Conservation (phyloP, 2,888 invertebrate genomes). For the Harpagoxenus sublaevis region DNA sequence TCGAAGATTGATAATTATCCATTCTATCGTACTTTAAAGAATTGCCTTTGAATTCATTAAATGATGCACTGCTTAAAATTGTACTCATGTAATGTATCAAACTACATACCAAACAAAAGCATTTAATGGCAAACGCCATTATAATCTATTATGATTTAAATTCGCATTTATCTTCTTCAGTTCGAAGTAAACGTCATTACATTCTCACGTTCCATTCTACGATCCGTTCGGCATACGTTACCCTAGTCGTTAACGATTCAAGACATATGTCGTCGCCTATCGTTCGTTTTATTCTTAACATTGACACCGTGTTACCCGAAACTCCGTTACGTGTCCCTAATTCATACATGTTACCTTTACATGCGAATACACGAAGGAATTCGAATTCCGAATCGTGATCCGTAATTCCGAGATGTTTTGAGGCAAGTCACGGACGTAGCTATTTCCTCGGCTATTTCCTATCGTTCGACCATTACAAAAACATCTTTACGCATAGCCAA, state of each 20-base stretch:
- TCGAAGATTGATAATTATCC: neutral
- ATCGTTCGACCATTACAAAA: neutral
- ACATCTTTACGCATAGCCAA: neutral
- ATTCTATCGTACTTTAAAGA: neutral
- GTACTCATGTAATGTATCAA: neutral
- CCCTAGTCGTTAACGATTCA: conserved; percentile 9
- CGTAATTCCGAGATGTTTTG: neutral
- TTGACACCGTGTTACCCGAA: conserved; percentile 25
- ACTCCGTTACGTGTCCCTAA: conserved; percentile 51
- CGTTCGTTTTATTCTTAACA: conserved; percentile 37
- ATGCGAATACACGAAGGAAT: conserved; percentile 37
- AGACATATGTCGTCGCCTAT: conserved; percentile 3
- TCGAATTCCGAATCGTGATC: conserved; percentile 16
- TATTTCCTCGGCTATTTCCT: neutral
- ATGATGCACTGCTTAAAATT: neutral
- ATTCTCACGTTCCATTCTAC: neutral
- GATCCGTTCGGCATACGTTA: neutral
- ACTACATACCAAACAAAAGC: neutral
- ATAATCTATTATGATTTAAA: neutral
- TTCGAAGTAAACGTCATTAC: neutral
- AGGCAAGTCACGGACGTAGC: neutral
- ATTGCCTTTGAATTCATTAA: neutral
- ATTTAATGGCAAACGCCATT: neutral
- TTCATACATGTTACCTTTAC: conserved; percentile 24
- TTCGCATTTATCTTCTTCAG: neutral